phyloP scores from a whole-genome alignment of 2,113 vertebrate species.

The Craseonycteris thonglongyai region DNA sequence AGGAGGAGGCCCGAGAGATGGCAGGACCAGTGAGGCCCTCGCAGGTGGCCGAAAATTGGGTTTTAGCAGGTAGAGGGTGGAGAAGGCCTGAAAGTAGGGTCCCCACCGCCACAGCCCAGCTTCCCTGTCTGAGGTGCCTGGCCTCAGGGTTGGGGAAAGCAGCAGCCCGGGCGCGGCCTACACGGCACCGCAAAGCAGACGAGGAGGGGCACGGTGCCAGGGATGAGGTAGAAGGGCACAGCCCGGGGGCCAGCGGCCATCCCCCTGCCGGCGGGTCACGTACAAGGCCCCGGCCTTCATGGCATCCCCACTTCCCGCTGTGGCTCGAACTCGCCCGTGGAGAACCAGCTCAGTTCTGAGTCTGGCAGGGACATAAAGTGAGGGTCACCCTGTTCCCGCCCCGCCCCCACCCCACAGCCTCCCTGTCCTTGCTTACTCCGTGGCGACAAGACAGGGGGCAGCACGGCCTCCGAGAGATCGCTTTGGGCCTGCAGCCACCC shows the following conservation, averaged over 20 bases:
- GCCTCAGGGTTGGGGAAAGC: too few species aligned
- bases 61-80: neutral
- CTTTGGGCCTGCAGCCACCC: rapidly evolving
- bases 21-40: neutral
- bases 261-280: neutral
- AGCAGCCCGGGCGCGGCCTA: neutral
- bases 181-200: rapidly evolving
- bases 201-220: neutral
- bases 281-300: neutral
- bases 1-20: neutral
- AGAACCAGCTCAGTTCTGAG: rapidly evolving
- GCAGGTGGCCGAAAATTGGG: neutral
- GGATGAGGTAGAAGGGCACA: neutral
- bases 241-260: rapidly evolving
- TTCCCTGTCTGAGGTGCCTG: neutral
- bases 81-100: neutral
- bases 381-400: rapidly evolving
- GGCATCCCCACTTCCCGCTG: rapidly evolving
- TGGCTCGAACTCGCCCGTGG: neutral
- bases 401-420: rapidly evolving
- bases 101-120: too few species aligned
- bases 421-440: neutral
- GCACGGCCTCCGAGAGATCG: rapidly evolving
- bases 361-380: too few species aligned
- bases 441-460: rapidly evolving